These are phyloP conservation scores for Tubiluchus corallicola DNA, from an alignment of 2,888 invertebrate species.

Conservation along the genomic window DNA sequence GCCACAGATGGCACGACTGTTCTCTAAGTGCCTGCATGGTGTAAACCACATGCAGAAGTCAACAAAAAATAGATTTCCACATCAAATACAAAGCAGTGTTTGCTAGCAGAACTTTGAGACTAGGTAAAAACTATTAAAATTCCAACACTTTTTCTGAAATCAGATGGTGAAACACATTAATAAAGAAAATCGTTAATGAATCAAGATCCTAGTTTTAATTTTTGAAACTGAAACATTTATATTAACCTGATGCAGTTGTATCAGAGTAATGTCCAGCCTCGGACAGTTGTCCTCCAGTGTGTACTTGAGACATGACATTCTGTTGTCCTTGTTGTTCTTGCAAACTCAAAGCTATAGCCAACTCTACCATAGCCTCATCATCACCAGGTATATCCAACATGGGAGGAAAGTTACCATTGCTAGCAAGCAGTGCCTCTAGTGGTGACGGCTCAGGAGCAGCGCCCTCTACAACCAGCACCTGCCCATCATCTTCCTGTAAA, in stretches of 20 bases:
- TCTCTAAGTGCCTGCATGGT: no score
- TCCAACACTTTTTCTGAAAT: no score
- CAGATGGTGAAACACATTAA: no score
- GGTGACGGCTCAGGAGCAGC: no score
- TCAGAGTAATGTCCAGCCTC: constrained; percentile 52
- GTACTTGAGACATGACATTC: background rate
- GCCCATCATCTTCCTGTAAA: constrained; percentile 18
- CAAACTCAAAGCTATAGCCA: constrained; percentile 81
- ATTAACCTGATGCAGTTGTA: constrained; percentile 45
- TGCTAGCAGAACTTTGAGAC: no score
- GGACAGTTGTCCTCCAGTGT: constrained; percentile 16
- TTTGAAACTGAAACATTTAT: background rate
- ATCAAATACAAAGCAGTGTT: no score
- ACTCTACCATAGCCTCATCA: constrained; percentile 79
- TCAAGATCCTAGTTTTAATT: background rate
- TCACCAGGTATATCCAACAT: constrained; percentile 75
- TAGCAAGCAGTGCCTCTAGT: constrained; percentile 31
- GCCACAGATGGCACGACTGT: no score
- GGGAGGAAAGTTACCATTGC: constrained; percentile 43
- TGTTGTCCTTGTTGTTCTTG: constrained; percentile 35
- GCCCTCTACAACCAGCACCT: constrained; percentile 22
- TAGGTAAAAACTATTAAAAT: no score
- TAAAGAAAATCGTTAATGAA: no score
- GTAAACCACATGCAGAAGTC: no score
- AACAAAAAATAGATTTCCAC: no score